Percentiles rank a stretch among this genome's conserved stretches.
phyloP scores from a whole-genome alignment of 2,797 vertebrate genomes.

The Macropus fuliginosus region DNA sequence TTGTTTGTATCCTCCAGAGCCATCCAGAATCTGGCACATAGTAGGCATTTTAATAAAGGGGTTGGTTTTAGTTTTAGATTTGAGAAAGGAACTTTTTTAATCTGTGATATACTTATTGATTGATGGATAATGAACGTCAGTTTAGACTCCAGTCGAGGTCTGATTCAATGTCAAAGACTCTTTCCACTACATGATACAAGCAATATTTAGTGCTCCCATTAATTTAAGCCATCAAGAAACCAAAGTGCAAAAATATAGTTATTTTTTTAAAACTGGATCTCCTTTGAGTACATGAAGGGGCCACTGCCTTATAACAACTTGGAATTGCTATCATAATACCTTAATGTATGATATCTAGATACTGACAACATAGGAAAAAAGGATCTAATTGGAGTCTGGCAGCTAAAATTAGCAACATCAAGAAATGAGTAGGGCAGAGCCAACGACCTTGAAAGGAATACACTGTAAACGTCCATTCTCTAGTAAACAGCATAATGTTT shows the following conservation, averaged over 20 bases:
- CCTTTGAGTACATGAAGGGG: conserved; percentile 50
- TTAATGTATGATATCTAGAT: conserved; percentile 59
- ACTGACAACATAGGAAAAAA: conserved; percentile 59
- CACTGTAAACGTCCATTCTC: conserved; percentile 30
- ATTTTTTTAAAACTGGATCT: conserved; percentile 30
- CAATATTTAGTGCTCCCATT: neutral
- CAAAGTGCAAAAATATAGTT: neutral
- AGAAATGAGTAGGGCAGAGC: neutral
- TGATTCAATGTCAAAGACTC: neutral
- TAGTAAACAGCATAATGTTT: neutral
- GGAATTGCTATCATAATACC: conserved; percentile 30
- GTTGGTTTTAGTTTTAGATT: neutral
- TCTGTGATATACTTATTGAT: neutral
- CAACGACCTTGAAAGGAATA: conserved; percentile 71
- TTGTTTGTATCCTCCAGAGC: neutral
- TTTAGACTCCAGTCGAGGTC: neutral
- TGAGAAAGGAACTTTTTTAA: neutral
- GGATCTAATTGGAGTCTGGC: conserved; percentile 37
- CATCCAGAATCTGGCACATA: neutral
- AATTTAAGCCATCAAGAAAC: neutral
- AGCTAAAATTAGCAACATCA: conserved; percentile 71
- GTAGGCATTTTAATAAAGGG: neutral
- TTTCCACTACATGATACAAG: neutral
- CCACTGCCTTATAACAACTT: neutral
- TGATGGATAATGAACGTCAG: neutral